Evolutionary conservation across 1,140 invertebrate species (phyloP).

Genomic region (Patella vulgata): DNA sequence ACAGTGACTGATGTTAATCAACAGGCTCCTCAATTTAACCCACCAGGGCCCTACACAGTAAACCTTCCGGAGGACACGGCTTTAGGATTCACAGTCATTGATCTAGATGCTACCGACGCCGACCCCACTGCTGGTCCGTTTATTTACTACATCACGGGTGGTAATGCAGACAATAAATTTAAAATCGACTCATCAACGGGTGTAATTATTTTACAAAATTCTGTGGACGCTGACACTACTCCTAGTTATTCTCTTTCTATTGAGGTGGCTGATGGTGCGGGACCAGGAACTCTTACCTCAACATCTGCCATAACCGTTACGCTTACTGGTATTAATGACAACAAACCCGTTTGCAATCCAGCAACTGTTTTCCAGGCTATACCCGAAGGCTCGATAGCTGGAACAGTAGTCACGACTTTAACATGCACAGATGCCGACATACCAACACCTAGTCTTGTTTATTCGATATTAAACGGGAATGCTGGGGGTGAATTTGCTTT

Average conservation of each 20-base stretch:
- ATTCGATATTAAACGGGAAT: constrained; percentile 30
- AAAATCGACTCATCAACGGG: constrained; percentile 35
- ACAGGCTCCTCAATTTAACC: constrained; percentile 47
- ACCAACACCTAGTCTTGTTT: constrained; percentile 22
- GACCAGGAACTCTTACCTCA: constrained; percentile 14
- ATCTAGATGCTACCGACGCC: constrained; percentile 33
- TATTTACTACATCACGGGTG: constrained; percentile 22
- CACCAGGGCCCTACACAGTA: constrained; percentile 33
- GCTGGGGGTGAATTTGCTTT: constrained; percentile 15
- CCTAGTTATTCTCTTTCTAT: constrained; percentile 24
- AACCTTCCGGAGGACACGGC: constrained; percentile 27
- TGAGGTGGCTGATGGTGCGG: constrained; percentile 27
- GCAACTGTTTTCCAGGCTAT: constrained; percentile 11
- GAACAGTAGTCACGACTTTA: constrained; percentile 23
- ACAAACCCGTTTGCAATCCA: constrained; percentile 31
- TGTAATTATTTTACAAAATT: constrained; percentile 15
- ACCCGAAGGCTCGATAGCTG: constrained; percentile 24
- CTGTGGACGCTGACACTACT: constrained; percentile 28
- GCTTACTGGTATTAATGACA: constrained; percentile 44
- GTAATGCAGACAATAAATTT: constrained; percentile 30
- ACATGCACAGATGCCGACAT: constrained; percentile 35
- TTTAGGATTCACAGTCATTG: constrained; percentile 30
- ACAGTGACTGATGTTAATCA: constrained; percentile 49
- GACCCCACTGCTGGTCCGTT: constrained; percentile 18
- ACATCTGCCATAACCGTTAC: constrained; percentile 34